Evolutionary conservation across 2,797 vertebrate genomes (phyloP).

Genomic region (Cyprinella venusta): DNA sequence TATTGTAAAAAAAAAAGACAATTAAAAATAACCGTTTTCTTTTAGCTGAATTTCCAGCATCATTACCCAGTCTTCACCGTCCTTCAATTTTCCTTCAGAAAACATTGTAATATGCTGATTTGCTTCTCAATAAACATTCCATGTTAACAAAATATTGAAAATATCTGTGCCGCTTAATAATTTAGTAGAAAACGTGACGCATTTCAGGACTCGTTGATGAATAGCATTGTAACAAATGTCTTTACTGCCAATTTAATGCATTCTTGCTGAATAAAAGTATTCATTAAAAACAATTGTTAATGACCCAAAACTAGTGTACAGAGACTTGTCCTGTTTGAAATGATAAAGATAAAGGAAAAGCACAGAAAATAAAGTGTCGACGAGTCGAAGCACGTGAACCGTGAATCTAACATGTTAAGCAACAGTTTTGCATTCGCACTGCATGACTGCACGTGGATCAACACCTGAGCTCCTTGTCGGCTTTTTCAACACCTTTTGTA

Average conservation of each 20-base stretch:
- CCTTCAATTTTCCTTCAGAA: background rate
- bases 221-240: background rate
- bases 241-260: background rate
- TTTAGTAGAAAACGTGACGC: background rate
- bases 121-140: background rate
- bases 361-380: background rate
- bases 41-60: background rate
- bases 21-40: too few species aligned
- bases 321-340: background rate
- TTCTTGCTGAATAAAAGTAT: background rate
- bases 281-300: background rate
- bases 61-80: background rate
- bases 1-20: too few species aligned
- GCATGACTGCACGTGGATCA: conserved; percentile 27
- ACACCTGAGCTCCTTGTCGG: conserved; percentile 40
- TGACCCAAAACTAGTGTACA: background rate
- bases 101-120: background rate
- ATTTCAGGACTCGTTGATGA: background rate
- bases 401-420: conserved; percentile 14
- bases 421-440: background rate
- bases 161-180: background rate
- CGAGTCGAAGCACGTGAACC: background rate
- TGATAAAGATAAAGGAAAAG: background rate
- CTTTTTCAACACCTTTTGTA: conserved; percentile 2
- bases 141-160: background rate